Conservation (phyloP, 1,140 invertebrate genomes). For the Dreissena rostriformis region DNA sequence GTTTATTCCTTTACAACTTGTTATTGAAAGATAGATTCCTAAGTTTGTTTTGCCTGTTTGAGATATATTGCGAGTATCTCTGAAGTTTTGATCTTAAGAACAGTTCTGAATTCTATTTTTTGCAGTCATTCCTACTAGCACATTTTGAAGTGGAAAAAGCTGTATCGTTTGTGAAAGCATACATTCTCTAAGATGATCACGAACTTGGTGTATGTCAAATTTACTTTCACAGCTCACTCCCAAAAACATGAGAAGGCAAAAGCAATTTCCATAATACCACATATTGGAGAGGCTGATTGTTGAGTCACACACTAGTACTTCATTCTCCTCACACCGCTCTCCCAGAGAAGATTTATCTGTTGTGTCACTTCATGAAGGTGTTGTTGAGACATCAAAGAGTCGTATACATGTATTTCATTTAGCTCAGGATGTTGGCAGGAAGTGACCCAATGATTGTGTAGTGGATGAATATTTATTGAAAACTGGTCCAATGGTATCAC, state of each 20-base stretch:
- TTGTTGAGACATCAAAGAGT: slow-evolving; percentile 20
- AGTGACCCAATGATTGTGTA: slow-evolving; percentile 21
- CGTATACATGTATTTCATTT: slow-evolving; percentile 34
- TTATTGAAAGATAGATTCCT: neutral
- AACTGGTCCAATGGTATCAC: slow-evolving; percentile 15
- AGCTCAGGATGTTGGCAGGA: slow-evolving; percentile 20
- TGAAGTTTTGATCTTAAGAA: neutral
- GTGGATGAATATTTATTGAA: slow-evolving; percentile 32
- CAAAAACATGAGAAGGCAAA: slow-evolving; percentile 6
- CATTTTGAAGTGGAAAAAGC: neutral
- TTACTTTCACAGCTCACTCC: neutral
- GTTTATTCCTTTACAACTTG: neutral
- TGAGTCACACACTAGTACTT: slow-evolving; percentile 1
- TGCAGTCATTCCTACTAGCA: neutral
- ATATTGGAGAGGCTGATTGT: slow-evolving; percentile 3
- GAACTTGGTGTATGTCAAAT: neutral
- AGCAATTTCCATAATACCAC: slow-evolving; percentile 11
- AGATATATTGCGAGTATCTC: neutral
- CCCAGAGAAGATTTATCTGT: slow-evolving; percentile 6
- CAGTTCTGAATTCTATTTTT: neutral
- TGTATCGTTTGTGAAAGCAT: neutral
- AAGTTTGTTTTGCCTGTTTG: neutral
- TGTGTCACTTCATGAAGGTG: slow-evolving; percentile 23
- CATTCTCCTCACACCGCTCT: neutral
- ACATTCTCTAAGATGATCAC: slow-evolving; percentile 10